phyloP scores from a whole-genome alignment of 2,888 invertebrate species.

The Stomorhina lunata region DNA sequence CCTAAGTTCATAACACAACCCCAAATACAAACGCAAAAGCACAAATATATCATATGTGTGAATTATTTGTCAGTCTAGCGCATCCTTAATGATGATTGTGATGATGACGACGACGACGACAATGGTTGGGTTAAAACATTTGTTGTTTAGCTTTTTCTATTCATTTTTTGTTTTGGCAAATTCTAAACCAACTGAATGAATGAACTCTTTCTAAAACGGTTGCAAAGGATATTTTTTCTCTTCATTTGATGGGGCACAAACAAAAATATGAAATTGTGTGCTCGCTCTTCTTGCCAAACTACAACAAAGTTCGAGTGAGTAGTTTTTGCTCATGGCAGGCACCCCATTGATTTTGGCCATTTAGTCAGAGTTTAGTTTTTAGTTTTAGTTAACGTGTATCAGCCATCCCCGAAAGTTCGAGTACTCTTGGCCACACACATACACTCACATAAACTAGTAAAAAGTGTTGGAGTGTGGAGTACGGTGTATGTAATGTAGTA shows the following conservation, averaged over 20 bases:
- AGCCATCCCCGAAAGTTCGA: constrained; percentile 52
- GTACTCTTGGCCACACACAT: not conserved
- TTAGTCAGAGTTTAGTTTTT: constrained; percentile 47
- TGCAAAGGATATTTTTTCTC: constrained; percentile 15
- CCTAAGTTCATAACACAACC: too few species aligned
- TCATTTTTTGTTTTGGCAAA: too few species aligned
- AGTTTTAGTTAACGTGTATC: constrained; percentile 51
- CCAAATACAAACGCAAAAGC: not conserved
- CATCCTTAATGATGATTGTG: too few species aligned
- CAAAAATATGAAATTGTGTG: too few species aligned
- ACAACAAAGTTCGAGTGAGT: constrained; percentile 29
- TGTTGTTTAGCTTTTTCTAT: not conserved
- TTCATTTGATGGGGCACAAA: not conserved
- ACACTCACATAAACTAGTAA: too few species aligned
- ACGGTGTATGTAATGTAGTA: too few species aligned
- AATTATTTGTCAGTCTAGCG: not conserved
- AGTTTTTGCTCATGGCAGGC: not conserved
- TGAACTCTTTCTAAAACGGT: constrained; percentile 23
- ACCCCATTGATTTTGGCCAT: constrained; percentile 32
- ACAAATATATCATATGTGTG: not conserved
- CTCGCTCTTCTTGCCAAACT: constrained; percentile 1
- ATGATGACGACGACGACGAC: too few species aligned
- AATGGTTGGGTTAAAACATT: not conserved
- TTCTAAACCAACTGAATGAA: too few species aligned
- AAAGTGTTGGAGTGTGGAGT: too few species aligned